phyloP scores from a whole-genome alignment of 2,113 vertebrate species.

The Oreochromis aureus region DNA sequence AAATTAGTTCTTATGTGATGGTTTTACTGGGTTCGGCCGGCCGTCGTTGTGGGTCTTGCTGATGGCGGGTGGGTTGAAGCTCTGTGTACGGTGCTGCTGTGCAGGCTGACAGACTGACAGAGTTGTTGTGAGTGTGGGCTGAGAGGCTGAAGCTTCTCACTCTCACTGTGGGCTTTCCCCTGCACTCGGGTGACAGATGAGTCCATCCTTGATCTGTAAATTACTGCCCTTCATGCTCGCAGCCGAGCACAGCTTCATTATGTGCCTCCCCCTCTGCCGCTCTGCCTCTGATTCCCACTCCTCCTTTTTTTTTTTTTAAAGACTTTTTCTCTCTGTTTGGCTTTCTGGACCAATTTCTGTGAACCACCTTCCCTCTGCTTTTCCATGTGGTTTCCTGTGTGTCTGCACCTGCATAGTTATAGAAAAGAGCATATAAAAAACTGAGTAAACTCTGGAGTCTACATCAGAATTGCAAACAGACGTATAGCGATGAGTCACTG shows the following conservation, averaged over 20 bases:
- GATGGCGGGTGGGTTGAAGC: not conserved
- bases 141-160: not conserved
- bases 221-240: conserved; percentile 27
- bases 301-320: not conserved
- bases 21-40: not conserved
- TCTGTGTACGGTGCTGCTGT: not conserved
- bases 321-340: not conserved
- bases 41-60: not conserved
- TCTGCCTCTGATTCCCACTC: not conserved
- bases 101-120: not conserved
- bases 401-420: not conserved
- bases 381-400: not conserved
- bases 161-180: not conserved
- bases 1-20: not conserved
- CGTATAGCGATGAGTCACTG: not conserved
- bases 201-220: conserved; percentile 29
- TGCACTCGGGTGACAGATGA: not conserved
- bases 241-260: conserved; percentile 16
- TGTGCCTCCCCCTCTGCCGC: not conserved
- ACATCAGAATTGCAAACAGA: not conserved
- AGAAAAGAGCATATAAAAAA: not conserved
- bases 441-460: not conserved
- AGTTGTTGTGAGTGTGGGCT: not conserved
- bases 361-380: not conserved
- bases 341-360: not conserved